Conservation (phyloP, 2,113 vertebrate genomes). For the Oncorhynchus mykiss region DNA sequence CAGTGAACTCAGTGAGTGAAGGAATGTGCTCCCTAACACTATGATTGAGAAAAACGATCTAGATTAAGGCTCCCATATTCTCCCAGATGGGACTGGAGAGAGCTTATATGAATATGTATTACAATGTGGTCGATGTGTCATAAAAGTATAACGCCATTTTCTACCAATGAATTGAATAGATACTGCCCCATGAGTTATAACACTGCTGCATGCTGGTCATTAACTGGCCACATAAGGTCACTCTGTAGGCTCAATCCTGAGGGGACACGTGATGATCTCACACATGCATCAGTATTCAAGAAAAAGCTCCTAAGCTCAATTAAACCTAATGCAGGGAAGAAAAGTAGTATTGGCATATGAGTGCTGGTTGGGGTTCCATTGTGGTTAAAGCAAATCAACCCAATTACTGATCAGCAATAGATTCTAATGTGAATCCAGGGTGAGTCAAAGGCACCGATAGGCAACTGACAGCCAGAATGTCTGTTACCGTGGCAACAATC, state of each 20-base stretch:
- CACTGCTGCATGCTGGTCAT: not conserved
- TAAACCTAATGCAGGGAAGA: not conserved
- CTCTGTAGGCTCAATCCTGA: not conserved
- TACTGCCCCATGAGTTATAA: not conserved
- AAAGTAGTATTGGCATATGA: too few species aligned
- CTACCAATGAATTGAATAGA: not conserved
- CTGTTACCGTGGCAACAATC: constrained; percentile 13
- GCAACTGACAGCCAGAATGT: not conserved
- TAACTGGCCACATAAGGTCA: not conserved
- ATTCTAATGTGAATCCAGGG: not conserved
- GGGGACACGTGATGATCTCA: not conserved
- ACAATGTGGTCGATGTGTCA: not conserved
- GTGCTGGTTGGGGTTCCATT: too few species aligned
- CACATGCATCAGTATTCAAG: not conserved
- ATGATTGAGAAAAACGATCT: not conserved
- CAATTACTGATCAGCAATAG: not conserved
- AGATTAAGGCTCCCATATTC: not conserved
- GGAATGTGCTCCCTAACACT: not conserved
- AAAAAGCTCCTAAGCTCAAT: not conserved
- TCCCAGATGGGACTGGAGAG: not conserved
- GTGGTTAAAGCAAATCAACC: not conserved
- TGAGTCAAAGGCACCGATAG: not conserved
- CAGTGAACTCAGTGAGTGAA: too few species aligned
- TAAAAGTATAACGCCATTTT: not conserved
- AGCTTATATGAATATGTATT: not conserved